These are phyloP conservation scores for Falco rusticolus DNA, from an alignment of 2,797 vertebrate genomes.

Conservation along the genomic window DNA sequence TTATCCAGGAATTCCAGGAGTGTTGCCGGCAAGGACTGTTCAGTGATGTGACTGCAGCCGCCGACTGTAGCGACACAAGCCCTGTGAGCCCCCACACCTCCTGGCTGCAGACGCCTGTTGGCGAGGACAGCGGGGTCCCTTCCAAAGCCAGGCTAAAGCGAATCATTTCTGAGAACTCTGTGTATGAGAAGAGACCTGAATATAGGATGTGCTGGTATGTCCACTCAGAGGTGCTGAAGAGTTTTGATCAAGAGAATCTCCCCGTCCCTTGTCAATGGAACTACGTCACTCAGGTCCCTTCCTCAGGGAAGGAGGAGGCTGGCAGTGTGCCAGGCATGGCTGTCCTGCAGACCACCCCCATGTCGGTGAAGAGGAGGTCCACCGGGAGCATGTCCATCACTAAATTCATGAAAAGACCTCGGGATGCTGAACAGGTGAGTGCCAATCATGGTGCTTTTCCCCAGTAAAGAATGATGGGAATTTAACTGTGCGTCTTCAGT, in stretches of 20 bases:
- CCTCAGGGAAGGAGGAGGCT: constrained; percentile 75
- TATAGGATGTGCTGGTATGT: constrained; percentile 94
- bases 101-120: neutral
- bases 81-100: constrained; percentile 48
- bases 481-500: fast-evolving
- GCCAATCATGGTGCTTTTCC: neutral
- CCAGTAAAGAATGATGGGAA: fast-evolving
- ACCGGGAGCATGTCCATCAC: constrained; percentile 93
- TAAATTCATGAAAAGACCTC: constrained; percentile 92
- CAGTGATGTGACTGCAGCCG: neutral
- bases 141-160: constrained; percentile 90
- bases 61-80: neutral
- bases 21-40: constrained; percentile 83
- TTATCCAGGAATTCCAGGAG: constrained; percentile 95
- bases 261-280: constrained; percentile 94
- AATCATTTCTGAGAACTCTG: constrained; percentile 89
- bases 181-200: constrained; percentile 90
- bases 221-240: constrained; percentile 85
- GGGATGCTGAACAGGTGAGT: constrained; percentile 83
- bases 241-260: constrained; percentile 83
- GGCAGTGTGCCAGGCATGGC: neutral
- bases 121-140: constrained; percentile 78
- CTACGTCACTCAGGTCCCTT: constrained; percentile 86
- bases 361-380: constrained; percentile 85
- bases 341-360: neutral